Conservation (phyloP, 2,888 invertebrate genomes). For the Trypoxylon attenuatum region DNA sequence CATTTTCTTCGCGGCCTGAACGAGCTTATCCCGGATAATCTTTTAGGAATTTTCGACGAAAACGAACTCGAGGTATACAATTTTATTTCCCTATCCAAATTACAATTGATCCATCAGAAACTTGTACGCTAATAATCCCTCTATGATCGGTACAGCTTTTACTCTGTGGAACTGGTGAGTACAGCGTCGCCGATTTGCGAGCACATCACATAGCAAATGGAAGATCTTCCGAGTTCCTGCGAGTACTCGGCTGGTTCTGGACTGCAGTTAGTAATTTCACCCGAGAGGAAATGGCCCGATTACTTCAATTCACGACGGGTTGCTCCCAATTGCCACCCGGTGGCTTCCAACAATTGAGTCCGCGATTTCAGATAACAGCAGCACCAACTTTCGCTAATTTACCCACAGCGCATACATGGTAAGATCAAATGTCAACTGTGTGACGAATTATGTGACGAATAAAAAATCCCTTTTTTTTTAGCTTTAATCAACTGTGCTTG, state of each 20-base stretch:
- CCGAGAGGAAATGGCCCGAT: conserved; percentile 92
- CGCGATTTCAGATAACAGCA: conserved; percentile 93
- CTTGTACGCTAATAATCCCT: background rate
- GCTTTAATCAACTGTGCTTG: conserved; percentile 96
- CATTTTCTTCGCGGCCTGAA: conserved; percentile 93
- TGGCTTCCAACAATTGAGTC: conserved; percentile 92
- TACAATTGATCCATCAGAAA: no score
- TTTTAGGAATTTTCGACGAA: conserved; percentile 96
- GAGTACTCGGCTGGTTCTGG: conserved; percentile 94
- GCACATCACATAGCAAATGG: conserved; percentile 91
- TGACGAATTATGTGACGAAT: background rate
- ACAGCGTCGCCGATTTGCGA: conserved; percentile 92
- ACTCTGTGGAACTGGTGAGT: conserved; percentile 94
- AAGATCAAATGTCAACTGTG: conserved; percentile 41
- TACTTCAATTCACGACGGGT: conserved; percentile 95
- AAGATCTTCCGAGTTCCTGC: conserved; percentile 86
- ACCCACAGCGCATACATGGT: conserved; percentile 97
- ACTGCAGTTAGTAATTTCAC: conserved; percentile 92
- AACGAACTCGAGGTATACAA: conserved; percentile 90
- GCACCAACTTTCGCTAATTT: conserved; percentile 92
- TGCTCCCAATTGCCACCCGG: conserved; percentile 94
- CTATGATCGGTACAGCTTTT: conserved; percentile 80
- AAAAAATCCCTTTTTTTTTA: conserved; percentile 66
- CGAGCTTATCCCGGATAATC: conserved; percentile 93
- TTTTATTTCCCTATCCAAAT: no score